Evolutionary conservation across 2,888 invertebrate species (phyloP), one percentile per base, ranked within the genome.

Genomic region (Limnephilus auricula): DNA sequence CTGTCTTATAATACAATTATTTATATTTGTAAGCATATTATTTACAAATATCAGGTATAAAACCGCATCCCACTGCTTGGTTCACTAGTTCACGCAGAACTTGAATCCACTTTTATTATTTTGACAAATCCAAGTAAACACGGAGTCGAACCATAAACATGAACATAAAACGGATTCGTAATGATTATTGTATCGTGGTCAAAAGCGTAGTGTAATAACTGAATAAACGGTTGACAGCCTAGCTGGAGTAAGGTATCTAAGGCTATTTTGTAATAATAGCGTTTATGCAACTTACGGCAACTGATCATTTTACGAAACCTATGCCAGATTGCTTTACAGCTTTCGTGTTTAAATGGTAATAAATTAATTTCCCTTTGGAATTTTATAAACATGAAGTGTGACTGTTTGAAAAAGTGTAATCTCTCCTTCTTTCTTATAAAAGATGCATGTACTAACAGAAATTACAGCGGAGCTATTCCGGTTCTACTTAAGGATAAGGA

Each of bases 131-230:
- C 25, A 78, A 78, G 87, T 34, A 32, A 34, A 78, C 87, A 34
- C 12, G 25, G 78, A 87, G 87, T 32, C 30, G 30, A 32, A 34
- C n/a, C n/a, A 78, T 78, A 78, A 88, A 88, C 87, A 34, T 25
- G 79, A 88, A 31, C 65, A 79, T 88, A 88, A 88, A 88, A 78
- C 37, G 78, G 32, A 88, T 32, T 34, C 87, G 34, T 65, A 86
- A 84, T 84, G 40, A 85, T 85, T 85, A 45, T 85, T 45, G 40
- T 45, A 31, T 25, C 12, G 82, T 34, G 82, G 82, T 82, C 82
- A 82, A 37, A 34, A 18, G 32, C 34, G 83, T 83, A 83, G 25
- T 9, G 65, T n/a, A n/a, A 65, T n/a, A 65, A 65, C 65, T 65
- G 65, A n/a, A 82, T 34, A 31, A 34, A 82, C 18, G 25, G 25